Conservation (phyloP, 2,113 vertebrate genomes). For the Chamaea fasciata region DNA sequence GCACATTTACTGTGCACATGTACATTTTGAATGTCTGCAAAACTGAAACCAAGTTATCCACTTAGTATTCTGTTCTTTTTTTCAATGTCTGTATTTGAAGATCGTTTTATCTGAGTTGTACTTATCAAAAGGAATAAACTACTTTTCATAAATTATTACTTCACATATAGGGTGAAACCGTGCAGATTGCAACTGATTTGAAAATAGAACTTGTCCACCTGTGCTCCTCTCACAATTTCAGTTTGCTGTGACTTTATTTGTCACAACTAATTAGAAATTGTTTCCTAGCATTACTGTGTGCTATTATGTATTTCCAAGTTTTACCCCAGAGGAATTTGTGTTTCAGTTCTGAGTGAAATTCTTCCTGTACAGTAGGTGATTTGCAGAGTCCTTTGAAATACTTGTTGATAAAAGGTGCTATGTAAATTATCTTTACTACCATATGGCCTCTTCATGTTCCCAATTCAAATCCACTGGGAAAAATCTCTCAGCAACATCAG, state of each 20-base stretch:
- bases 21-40: not conserved
- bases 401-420: constrained; percentile 19
- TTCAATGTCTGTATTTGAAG: not conserved
- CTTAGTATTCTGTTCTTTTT: not conserved
- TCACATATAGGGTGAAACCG: not conserved
- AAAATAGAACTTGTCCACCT: not conserved
- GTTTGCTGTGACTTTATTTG: not conserved
- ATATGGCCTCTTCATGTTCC: constrained; percentile 8
- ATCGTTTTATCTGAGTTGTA: not conserved
- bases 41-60: not conserved
- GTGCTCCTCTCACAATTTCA: not conserved
- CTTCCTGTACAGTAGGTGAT: not conserved
- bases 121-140: not conserved
- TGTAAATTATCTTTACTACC: constrained; percentile 30
- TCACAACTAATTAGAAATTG: not conserved
- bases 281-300: not conserved
- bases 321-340: not conserved
- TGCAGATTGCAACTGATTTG: not conserved
- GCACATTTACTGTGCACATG: not conserved
- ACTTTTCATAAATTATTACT: not conserved
- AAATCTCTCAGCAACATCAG: not conserved
- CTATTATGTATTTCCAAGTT: not conserved
- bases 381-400: constrained; percentile 39
- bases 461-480: not conserved
- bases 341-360: constrained; percentile 20